Conservation (phyloP, 2,888 invertebrate genomes). For the Catocala fraxini region DNA sequence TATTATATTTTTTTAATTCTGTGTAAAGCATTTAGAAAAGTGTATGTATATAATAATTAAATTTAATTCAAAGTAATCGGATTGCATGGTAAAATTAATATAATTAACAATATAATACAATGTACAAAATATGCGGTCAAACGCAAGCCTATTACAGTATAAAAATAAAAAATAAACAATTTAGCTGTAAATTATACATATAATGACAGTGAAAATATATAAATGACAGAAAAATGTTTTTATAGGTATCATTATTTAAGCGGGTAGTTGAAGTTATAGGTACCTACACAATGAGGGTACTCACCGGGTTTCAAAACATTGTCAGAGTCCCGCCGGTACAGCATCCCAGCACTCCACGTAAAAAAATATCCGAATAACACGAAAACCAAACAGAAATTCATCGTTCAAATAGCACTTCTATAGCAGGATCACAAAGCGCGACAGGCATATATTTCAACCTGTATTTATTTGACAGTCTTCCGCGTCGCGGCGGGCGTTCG, state of each 20-base stretch:
- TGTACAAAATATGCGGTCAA: too few species aligned
- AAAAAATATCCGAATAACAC: slow-evolving; percentile 78
- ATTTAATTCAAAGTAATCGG: too few species aligned
- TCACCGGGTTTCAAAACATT: slow-evolving; percentile 82
- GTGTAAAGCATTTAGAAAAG: too few species aligned
- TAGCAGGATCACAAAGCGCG: slow-evolving; percentile 75
- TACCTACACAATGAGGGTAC: slow-evolving; percentile 35
- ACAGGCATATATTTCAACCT: slow-evolving; percentile 81
- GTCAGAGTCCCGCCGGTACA: slow-evolving; percentile 79
- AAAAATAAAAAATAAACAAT: too few species aligned
- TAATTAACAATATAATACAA: too few species aligned
- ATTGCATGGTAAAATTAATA: too few species aligned
- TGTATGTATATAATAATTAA: too few species aligned
- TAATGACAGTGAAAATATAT: too few species aligned
- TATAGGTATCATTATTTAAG: background rate
- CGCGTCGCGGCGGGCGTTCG: slow-evolving; percentile 77
- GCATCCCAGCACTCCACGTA: slow-evolving; percentile 75
- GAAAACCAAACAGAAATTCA: slow-evolving; percentile 83
- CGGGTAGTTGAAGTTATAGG: background rate
- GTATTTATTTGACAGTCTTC: slow-evolving; percentile 84
- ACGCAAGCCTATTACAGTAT: too few species aligned
- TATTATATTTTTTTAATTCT: too few species aligned
- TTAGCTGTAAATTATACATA: too few species aligned
- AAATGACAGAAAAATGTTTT: too few species aligned
- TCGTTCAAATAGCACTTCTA: slow-evolving; percentile 77